A percentile compares a stretch with the other conserved stretches of the same genome.
phyloP scores from a whole-genome alignment of 1,140 invertebrate species.

The Drosophila gunungcola region DNA sequence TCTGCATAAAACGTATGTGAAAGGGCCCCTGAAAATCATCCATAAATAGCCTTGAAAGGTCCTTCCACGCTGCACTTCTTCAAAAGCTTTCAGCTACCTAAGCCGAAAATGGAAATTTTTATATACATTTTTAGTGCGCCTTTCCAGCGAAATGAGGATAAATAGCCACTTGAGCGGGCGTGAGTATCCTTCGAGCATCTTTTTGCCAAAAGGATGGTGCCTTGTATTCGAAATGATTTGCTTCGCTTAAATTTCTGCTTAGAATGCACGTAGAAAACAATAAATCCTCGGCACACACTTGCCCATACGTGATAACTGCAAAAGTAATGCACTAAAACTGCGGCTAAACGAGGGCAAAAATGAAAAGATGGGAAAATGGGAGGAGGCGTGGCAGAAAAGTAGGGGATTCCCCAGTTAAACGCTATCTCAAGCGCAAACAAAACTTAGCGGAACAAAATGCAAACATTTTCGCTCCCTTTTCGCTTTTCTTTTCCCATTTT shows the following conservation, averaged over 20 bases:
- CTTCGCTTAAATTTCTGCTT: slow-evolving; percentile 48
- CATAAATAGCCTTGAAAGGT: slow-evolving; percentile 27
- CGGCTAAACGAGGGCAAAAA: slow-evolving; percentile 16
- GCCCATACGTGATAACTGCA: slow-evolving; percentile 25
- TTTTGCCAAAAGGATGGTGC: slow-evolving; percentile 7
- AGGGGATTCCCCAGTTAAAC: slow-evolving; percentile 12
- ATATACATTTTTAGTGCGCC: slow-evolving; percentile 37
- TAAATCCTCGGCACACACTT: slow-evolving; percentile 42
- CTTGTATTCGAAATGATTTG: slow-evolving; percentile 46
- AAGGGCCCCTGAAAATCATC: slow-evolving; percentile 20
- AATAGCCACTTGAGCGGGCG: slow-evolving; percentile 48
- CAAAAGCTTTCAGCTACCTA: slow-evolving; percentile 44
- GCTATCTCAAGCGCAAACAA: slow-evolving; percentile 72
- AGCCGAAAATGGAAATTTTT: slow-evolving; percentile 15
- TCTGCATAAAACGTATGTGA: not conserved
- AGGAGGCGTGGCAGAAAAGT: not conserved
- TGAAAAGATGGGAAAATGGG: not conserved
- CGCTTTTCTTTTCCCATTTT: slow-evolving; percentile 20
- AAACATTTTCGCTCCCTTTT: slow-evolving; percentile 60
- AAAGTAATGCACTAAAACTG: slow-evolving; percentile 52
- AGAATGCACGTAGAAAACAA: slow-evolving; percentile 62
- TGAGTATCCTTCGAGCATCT: slow-evolving; percentile 22
- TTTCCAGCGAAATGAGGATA: slow-evolving; percentile 62
- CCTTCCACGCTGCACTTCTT: slow-evolving; percentile 11
- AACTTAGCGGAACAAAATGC: slow-evolving; percentile 70